Evolutionary conservation across 1,140 invertebrate genomes (phyloP).

Genomic region (Drosophila repletoides): DNA sequence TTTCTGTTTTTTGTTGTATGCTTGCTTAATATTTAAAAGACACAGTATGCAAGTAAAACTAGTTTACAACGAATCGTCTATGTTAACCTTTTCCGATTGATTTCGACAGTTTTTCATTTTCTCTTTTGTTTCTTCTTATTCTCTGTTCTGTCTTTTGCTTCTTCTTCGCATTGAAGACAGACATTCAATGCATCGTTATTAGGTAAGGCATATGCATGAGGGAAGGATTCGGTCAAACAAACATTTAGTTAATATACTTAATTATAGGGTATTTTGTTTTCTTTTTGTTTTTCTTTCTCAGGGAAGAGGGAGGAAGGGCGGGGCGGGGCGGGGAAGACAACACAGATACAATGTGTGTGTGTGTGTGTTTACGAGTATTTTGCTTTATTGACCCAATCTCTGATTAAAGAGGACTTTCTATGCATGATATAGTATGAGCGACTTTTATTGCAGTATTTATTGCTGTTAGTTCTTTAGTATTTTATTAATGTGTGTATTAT

Average conservation of each 20-base stretch:
- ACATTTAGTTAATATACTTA: too few species aligned
- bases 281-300: too few species aligned
- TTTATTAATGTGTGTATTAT: constrained; percentile 18
- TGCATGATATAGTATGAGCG: constrained; percentile 52
- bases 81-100: constrained; percentile 34
- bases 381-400: constrained; percentile 13
- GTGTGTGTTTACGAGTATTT: constrained; percentile 15
- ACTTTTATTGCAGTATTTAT: constrained; percentile 70
- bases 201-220: constrained; percentile 64
- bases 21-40: constrained; percentile 69
- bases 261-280: too few species aligned
- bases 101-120: constrained; percentile 34
- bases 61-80: constrained; percentile 32
- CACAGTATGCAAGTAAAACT: constrained; percentile 68
- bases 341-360: constrained; percentile 31
- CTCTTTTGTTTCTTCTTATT: too few species aligned
- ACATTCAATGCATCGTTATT: constrained; percentile 22
- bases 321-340: constrained; percentile 56
- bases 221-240: constrained; percentile 66
- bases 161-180: too few species aligned
- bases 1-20: too few species aligned
- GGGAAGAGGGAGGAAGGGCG: too few species aligned
- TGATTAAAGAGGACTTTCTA: constrained; percentile 23
- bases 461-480: constrained; percentile 56
- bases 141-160: too few species aligned